Evolutionary conservation across 2,113 vertebrate species (phyloP).

Genomic region (Perca flavescens): DNA sequence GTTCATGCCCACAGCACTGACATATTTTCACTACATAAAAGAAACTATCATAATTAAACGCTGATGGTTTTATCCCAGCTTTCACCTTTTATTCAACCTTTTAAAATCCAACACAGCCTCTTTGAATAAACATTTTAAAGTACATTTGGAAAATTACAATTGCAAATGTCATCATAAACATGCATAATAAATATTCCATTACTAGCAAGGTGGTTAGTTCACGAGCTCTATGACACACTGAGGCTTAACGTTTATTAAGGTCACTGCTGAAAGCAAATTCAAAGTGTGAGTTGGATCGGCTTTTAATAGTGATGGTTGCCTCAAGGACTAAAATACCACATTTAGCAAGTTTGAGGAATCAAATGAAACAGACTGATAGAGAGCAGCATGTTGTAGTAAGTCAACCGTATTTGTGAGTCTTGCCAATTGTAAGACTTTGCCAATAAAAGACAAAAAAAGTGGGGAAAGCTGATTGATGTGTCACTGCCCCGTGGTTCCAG

Average conservation of each 20-base stretch:
- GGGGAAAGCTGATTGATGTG: neutral
- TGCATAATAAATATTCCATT: neutral
- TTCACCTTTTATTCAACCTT: conserved; percentile 1
- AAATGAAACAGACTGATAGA: neutral
- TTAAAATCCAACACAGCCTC: neutral
- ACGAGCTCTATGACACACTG: neutral
- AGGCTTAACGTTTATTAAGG: neutral
- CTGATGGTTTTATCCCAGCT: neutral
- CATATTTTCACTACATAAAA: neutral
- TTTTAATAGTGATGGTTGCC: neutral
- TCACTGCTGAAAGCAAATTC: neutral
- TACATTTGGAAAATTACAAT: conserved; percentile 1
- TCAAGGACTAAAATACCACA: neutral
- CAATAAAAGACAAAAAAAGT: neutral
- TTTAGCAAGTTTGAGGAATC: neutral
- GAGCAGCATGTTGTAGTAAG: neutral
- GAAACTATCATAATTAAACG: neutral
- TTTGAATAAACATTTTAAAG: conserved; percentile 2
- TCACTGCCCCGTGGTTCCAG: conserved; percentile 4
- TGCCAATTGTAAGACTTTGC: neutral
- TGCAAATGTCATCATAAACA: conserved; percentile 11
- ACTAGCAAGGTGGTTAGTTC: neutral
- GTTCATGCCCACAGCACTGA: neutral
- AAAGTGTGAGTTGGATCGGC: neutral
- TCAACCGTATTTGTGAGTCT: conserved; percentile 7